phyloP scores from a whole-genome alignment of 2,888 invertebrate species.

The Torymus aiolomorphi region DNA sequence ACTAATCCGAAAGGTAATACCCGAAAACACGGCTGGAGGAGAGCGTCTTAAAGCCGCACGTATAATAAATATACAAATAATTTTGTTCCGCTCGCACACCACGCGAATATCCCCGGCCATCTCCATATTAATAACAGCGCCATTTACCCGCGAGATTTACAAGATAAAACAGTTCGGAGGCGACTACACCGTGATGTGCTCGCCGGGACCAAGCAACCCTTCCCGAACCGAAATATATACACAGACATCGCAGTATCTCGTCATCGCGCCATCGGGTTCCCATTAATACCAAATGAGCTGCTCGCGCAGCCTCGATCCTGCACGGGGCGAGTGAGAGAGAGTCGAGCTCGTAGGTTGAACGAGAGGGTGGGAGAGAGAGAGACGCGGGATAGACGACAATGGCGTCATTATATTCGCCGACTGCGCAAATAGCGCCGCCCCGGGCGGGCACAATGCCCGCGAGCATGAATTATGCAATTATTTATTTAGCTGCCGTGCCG shows the following conservation, averaged over 20 bases:
- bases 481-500: conserved; percentile 62
- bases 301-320: neutral
- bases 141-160: too few relatives aligned
- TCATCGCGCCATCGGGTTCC: conserved; percentile 18
- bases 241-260: neutral
- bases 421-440: conserved; percentile 40
- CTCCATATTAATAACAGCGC: too few relatives aligned
- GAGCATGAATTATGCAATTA: conserved; percentile 64
- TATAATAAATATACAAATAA: too few relatives aligned
- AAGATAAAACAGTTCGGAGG: too few relatives aligned
- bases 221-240: neutral
- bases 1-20: too few relatives aligned
- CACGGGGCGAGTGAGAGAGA: neutral
- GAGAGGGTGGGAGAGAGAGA: conserved; percentile 31
- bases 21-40: too few relatives aligned
- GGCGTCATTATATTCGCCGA: conserved; percentile 36
- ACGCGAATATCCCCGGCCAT: too few relatives aligned
- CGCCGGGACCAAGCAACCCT: neutral
- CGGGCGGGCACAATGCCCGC: conserved; percentile 24
- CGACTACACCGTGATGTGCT: too few relatives aligned
- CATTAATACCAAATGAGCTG: conserved; percentile 31
- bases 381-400: conserved; percentile 47
- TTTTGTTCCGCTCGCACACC: too few relatives aligned
- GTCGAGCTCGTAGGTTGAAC: neutral
- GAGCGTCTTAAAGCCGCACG: too few relatives aligned